Percentiles rank a stretch among this genome's conserved stretches.
These are phyloP conservation scores for Gnathonemus echidnorhynchus DNA, from an alignment of 2,113 vertebrate genomes.

Conservation along the genomic window DNA sequence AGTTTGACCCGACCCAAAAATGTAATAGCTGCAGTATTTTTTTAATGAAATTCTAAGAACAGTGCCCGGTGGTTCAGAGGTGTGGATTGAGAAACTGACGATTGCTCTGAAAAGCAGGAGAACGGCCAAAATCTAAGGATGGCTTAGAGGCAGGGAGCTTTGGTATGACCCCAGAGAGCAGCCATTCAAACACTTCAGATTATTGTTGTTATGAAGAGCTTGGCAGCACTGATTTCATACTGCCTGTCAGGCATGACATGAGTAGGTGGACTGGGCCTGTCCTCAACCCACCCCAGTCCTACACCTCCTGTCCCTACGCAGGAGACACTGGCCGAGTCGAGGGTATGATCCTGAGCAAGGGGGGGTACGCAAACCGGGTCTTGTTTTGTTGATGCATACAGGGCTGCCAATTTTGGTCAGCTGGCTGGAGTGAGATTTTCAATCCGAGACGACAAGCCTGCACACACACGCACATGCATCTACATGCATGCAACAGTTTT, in stretches of 20 bases:
- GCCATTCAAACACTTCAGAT: background rate
- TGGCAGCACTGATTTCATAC: background rate
- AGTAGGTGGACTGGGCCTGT: background rate
- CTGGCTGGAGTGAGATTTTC: background rate
- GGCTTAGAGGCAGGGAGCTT: background rate
- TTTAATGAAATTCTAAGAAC: background rate
- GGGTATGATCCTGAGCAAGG: background rate
- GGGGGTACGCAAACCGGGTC: background rate
- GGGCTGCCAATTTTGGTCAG: background rate
- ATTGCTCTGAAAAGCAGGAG: background rate
- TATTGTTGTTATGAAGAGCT: background rate
- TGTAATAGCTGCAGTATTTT: background rate
- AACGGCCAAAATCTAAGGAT: background rate
- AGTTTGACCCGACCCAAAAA: background rate
- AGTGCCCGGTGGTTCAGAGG: background rate
- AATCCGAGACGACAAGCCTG: background rate
- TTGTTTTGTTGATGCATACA: background rate
- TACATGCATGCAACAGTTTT: background rate
- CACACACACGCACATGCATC: too few species aligned
- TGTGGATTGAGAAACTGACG: background rate
- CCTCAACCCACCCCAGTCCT: conserved; percentile 8
- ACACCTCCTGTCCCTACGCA: background rate
- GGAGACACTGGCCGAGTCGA: background rate
- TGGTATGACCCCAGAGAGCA: background rate
- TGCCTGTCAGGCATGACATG: background rate